A percentile compares a stretch with the other conserved stretches of the same genome.
phyloP scores from a whole-genome alignment of 1,140 invertebrate genomes.

The Apis laboriosa region DNA sequence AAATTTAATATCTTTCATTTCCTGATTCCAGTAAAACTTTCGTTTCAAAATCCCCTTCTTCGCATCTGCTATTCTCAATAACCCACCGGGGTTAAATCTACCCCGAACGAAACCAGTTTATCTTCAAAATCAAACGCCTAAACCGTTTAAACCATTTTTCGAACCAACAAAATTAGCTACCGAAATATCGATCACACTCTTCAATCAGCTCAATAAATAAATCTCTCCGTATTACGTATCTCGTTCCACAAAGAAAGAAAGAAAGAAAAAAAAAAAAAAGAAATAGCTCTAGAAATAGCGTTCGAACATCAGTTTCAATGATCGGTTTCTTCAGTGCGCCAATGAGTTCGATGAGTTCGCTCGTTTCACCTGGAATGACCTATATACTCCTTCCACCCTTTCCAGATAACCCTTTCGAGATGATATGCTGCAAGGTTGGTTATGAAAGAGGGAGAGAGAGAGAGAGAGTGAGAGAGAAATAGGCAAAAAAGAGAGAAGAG shows the following conservation, averaged over 20 bases:
- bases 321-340: conserved; percentile 13
- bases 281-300: not conserved
- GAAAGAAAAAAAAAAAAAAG: not conserved
- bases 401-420: too few relatives aligned
- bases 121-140: not conserved
- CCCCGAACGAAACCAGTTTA: not conserved
- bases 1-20: too few relatives aligned
- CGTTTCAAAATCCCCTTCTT: too few relatives aligned
- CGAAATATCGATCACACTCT: not conserved
- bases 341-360: conserved; percentile 30
- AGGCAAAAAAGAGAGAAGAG: too few relatives aligned
- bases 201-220: not conserved
- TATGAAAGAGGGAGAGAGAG: too few relatives aligned
- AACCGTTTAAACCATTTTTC: not conserved
- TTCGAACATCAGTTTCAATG: not conserved
- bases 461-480: too few relatives aligned
- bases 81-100: too few relatives aligned
- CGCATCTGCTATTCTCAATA: too few relatives aligned
- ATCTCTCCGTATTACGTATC: not conserved
- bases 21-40: too few relatives aligned
- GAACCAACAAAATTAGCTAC: not conserved
- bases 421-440: too few relatives aligned
- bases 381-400: not conserved
- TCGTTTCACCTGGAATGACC: conserved; percentile 23
- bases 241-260: not conserved